These are phyloP conservation scores for Sphaeridia pumilis DNA, from an alignment of 2,888 invertebrate genomes.

Conservation along the genomic window DNA sequence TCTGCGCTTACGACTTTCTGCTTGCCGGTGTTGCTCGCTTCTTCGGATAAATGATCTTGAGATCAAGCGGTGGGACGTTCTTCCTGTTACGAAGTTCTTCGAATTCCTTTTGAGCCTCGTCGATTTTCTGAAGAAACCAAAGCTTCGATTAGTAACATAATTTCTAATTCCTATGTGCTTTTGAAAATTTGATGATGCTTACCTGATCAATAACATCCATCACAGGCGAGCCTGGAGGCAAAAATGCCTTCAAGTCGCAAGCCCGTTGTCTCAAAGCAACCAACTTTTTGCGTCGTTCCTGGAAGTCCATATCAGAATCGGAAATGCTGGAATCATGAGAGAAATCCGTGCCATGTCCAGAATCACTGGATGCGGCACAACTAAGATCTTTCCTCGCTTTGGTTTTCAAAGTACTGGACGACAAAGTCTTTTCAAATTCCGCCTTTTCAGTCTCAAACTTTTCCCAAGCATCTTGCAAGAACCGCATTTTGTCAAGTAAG, in stretches of 20 bases:
- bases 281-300: constrained; percentile 29
- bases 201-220: constrained; percentile 32
- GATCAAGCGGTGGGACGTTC: constrained; percentile 21
- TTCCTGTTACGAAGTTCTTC: constrained; percentile 22
- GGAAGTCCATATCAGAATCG: constrained; percentile 34
- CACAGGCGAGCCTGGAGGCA: constrained; percentile 34
- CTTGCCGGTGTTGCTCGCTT: constrained; percentile 24
- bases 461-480: constrained; percentile 35
- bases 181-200: constrained; percentile 1
- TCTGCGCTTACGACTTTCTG: constrained; percentile 15
- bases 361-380: constrained; percentile 33
- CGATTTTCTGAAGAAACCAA: constrained; percentile 25
- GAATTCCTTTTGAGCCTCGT: constrained; percentile 34
- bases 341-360: constrained; percentile 35
- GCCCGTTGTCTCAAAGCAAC: constrained; percentile 33
- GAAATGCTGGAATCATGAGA: constrained; percentile 34
- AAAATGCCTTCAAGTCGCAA: constrained; percentile 30
- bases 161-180: background rate
- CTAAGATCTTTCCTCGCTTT: constrained; percentile 31
- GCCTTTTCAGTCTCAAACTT: constrained; percentile 32
- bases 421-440: constrained; percentile 32
- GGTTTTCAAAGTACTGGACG: constrained; percentile 16
- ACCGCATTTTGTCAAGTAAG: constrained; percentile 34
- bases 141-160: background rate
- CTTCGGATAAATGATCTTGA: constrained; percentile 33